phyloP scores from a whole-genome alignment of 2,888 invertebrate species.

The Chaetoderma sp. region DNA sequence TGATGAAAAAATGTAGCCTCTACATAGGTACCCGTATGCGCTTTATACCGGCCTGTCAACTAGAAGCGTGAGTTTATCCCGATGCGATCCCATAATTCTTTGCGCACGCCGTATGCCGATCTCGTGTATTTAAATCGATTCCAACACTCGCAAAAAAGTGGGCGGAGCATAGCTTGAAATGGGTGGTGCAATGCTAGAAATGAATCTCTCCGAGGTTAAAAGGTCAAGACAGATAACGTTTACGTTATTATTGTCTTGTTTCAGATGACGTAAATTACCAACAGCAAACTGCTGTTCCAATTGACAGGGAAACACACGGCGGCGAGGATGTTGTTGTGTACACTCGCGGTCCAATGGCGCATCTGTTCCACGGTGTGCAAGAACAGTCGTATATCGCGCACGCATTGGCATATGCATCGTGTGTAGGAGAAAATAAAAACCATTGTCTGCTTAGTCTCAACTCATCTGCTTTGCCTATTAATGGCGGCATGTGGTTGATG shows the following conservation, averaged over 20 bases:
- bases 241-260: not conserved
- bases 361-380: constrained; percentile 84
- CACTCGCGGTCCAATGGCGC: constrained; percentile 84
- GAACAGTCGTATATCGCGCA: constrained; percentile 91
- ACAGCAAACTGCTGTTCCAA: constrained; percentile 39
- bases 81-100: no score
- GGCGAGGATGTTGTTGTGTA: constrained; percentile 86
- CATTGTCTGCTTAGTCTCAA: constrained; percentile 5
- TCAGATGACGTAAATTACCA: constrained; percentile 27
- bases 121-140: no score
- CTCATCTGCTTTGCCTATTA: no score
- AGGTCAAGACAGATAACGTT: not conserved
- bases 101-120: no score
- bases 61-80: no score
- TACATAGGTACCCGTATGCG: no score
- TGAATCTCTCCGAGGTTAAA: not conserved
- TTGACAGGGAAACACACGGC: constrained; percentile 62
- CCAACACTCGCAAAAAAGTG: no score
- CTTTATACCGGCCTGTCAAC: no score
- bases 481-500: no score
- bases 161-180: no score
- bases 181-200: not conserved
- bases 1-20: no score
- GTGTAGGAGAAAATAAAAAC: constrained; percentile 74
- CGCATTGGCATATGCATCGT: constrained; percentile 84